Percentiles rank a stretch among this genome's conserved stretches.
Evolutionary conservation across 1,140 invertebrate species (phyloP).

Genomic region (Halesus radiatus): DNA sequence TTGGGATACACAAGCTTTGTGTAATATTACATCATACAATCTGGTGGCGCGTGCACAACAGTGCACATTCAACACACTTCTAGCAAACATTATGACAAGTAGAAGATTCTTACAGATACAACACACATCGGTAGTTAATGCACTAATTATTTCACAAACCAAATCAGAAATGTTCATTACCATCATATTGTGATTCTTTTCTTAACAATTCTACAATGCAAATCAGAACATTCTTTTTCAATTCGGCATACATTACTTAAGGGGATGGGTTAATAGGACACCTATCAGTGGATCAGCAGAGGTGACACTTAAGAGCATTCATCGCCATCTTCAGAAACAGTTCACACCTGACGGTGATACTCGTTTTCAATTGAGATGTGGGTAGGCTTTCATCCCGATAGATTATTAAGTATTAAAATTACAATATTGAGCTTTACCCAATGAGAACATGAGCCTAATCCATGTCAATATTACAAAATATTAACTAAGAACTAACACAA

Average conservation of each 20-base stretch:
- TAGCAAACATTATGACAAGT: background rate
- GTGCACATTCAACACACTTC: constrained; percentile 6
- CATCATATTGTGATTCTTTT: constrained; percentile 13
- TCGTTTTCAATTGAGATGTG: too few species aligned
- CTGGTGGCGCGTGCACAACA: background rate
- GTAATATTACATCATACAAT: constrained; percentile 6
- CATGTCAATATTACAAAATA: too few species aligned
- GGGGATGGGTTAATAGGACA: too few species aligned
- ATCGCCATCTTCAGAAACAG: background rate
- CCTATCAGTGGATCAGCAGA: too few species aligned
- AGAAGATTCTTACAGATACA: constrained; percentile 24
- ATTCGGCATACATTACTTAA: constrained; percentile 2
- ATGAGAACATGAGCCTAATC: too few species aligned
- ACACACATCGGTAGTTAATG: constrained; percentile 12
- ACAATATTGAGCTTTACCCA: too few species aligned
- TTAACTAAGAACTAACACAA: too few species aligned
- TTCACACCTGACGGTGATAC: too few species aligned
- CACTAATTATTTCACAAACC: constrained; percentile 11
- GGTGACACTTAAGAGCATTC: too few species aligned
- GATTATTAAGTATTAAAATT: too few species aligned
- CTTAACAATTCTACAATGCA: background rate
- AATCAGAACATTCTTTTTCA: constrained; percentile 13
- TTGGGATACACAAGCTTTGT: constrained; percentile 23
- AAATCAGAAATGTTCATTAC: constrained; percentile 18
- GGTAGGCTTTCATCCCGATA: too few species aligned